phyloP scores from a whole-genome alignment of 2,113 vertebrate genomes.

The Ctenodactylus gundi region DNA sequence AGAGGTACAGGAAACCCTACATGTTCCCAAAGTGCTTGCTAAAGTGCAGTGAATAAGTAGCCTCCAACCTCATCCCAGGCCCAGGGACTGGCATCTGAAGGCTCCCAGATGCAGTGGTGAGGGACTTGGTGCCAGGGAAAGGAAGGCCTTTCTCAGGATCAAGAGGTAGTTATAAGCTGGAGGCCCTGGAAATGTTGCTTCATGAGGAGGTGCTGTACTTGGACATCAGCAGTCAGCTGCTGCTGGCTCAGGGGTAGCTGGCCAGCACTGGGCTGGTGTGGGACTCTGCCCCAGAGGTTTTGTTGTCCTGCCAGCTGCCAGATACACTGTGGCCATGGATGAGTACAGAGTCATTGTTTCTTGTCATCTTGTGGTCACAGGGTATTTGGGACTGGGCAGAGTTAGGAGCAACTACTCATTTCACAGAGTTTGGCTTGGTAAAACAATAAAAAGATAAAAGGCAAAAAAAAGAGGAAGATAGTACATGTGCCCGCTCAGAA shows the following conservation, averaged over 20 bases:
- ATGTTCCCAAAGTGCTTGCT: not conserved
- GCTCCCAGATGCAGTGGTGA: too few species aligned
- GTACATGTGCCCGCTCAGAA: not conserved
- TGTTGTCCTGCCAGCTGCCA: fast-evolving
- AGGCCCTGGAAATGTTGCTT: not conserved
- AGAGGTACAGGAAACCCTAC: too few species aligned
- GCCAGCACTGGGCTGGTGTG: not conserved
- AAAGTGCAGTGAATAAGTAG: not conserved
- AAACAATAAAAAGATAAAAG: not conserved
- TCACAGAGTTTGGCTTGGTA: not conserved
- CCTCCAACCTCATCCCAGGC: not conserved
- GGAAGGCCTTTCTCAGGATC: not conserved
- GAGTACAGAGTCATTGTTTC: not conserved
- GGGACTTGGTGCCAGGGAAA: not conserved
- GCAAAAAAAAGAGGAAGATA: not conserved
- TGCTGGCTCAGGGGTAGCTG: not conserved
- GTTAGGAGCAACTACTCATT: not conserved
- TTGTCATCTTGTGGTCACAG: not conserved
- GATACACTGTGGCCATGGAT: not conserved
- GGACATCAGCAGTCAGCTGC: not conserved
- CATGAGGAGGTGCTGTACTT: not conserved
- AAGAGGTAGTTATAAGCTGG: not conserved
- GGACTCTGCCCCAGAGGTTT: not conserved
- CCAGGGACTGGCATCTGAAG: not conserved
- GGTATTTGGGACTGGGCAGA: not conserved